Evolutionary conservation across 2,888 invertebrate species (phyloP), one percentile per base, ranked within the genome.

Genomic region (Autographa gamma): DNA sequence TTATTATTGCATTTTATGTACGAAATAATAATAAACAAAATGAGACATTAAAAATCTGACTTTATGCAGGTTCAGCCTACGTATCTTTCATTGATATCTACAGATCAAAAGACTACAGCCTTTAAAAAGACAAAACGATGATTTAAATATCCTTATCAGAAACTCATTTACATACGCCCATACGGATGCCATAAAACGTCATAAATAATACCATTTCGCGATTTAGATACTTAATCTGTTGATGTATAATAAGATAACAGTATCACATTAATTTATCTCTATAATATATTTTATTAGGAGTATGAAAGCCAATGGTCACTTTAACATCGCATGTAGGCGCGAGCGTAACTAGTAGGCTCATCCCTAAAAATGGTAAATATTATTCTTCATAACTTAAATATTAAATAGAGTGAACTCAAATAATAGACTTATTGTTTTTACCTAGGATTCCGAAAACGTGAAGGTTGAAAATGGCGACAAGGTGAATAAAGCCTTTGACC

Each of bases 401-500:
- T n/a, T 1, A 8, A 18, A 52, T 5, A 6, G 8, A n/a, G n/a
- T 18, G 52, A 19, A 59, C 0, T 38, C 7, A 58, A 7, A 31
- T 25, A 14, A 16, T 31, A 31, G n/a, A 38, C 5, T 18, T n/a
- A 18, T 60, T 34, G 19, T 18, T 66, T 66, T 60, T 66, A 6
- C 34, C 5, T 67, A 86, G 88, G 86, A 85, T 54, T 59, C 82
- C 64, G 80, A 82, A 64, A 79, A 80, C 66, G 76, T 76, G 7
- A 81, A 80, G 13, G 74, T 79, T 67, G 86, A 87, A 70, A 85
- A 82, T 72, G 84, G 84, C 32, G 82, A 77, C 63, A 79, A 78
- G 32, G 82, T 83, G 19, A 89, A 89, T 70, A 71, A 58, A 59
- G 86, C 79, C 9, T 87, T 87, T 66, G 86, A 86, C 43, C 77